Percentiles rank a stretch among this genome's conserved stretches.
phyloP scores from a whole-genome alignment of 92 coral and sea anemone species.

The Paramuricea clavata region DNA sequence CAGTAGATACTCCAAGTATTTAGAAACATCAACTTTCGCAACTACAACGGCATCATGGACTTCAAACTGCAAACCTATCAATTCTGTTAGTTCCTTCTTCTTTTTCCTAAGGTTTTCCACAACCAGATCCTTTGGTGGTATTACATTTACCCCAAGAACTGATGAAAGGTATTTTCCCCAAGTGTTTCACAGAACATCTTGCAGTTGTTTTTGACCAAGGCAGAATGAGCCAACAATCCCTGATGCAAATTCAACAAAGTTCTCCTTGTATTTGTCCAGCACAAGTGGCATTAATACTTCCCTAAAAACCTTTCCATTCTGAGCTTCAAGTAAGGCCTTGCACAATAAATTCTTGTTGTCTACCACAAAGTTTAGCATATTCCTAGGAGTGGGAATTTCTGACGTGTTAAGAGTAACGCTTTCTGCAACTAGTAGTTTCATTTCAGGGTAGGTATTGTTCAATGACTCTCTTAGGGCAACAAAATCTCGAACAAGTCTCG shows the following conservation, averaged over 20 bases:
- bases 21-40: constrained; percentile 46
- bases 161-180: background rate
- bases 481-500: no score
- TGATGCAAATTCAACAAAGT: background rate
- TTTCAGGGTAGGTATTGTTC: no score
- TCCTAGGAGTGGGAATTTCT: no score
- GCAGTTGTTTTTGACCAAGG: no score
- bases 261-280: background rate
- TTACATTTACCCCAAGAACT: background rate
- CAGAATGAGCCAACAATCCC: no score
- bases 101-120: background rate
- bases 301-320: background rate
- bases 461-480: no score
- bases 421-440: no score
- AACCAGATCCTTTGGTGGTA: background rate
- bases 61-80: constrained; percentile 47
- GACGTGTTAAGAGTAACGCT: no score
- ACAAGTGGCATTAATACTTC: constrained; percentile 10
- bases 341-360: no score
- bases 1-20: constrained; percentile 58
- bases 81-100: no score
- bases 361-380: no score
- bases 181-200: constrained; percentile 2
- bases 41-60: constrained; percentile 55
- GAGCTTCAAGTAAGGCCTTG: no score